phyloP scores from a whole-genome alignment of 2,797 vertebrate genomes.

The Austrolebias charrua region DNA sequence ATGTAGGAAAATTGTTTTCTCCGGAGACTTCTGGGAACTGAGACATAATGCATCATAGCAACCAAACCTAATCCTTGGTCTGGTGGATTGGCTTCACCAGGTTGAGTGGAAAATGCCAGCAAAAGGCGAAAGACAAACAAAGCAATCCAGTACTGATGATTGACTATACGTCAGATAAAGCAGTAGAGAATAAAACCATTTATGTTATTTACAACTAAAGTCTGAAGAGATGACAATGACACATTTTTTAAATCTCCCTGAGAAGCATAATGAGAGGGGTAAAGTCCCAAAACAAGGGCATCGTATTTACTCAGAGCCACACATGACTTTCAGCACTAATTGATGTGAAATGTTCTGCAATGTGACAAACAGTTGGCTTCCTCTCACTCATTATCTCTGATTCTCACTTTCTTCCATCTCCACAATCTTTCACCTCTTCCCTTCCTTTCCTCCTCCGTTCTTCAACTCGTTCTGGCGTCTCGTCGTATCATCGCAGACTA shows the following conservation, averaged over 20 bases:
- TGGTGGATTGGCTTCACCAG: slow-evolving; percentile 13
- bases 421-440: slow-evolving; percentile 59
- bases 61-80: slow-evolving; percentile 17
- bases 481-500: slow-evolving; percentile 44
- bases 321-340: slow-evolving; percentile 64
- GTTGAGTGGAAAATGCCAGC: not conserved
- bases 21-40: slow-evolving; percentile 18
- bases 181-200: slow-evolving; percentile 38
- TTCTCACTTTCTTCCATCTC: slow-evolving; percentile 44
- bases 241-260: slow-evolving; percentile 62
- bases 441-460: slow-evolving; percentile 45
- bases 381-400: slow-evolving; percentile 65
- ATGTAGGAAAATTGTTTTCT: slow-evolving; percentile 38
- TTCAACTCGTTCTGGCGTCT: slow-evolving; percentile 29
- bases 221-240: slow-evolving; percentile 44
- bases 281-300: slow-evolving; percentile 58
- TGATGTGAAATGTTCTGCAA: slow-evolving; percentile 61
- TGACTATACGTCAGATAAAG: slow-evolving; percentile 43
- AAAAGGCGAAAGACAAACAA: slow-evolving; percentile 21
- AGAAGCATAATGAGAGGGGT: slow-evolving; percentile 45
- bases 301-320: slow-evolving; percentile 60
- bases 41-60: slow-evolving; percentile 39
- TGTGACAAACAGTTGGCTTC: slow-evolving; percentile 55
- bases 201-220: slow-evolving; percentile 51
- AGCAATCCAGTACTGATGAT: slow-evolving; percentile 20